phyloP scores from a whole-genome alignment of 2,113 vertebrate genomes.

The Pangasianodon hypophthalmus region DNA sequence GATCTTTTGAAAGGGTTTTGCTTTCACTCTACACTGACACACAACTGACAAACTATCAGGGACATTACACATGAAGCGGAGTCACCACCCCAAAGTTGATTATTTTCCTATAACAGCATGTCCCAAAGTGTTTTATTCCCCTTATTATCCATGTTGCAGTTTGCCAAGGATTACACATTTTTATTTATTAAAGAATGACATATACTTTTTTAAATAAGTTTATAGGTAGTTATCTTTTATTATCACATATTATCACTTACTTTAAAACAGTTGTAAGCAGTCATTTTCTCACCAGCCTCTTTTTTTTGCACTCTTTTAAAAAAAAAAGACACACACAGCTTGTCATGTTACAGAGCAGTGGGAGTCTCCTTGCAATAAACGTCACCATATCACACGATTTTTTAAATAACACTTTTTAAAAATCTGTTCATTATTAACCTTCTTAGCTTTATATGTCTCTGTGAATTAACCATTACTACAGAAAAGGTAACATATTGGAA shows the following conservation, averaged over 20 bases:
- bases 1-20: slow-evolving; percentile 21
- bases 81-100: background rate
- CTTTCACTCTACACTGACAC: background rate
- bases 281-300: background rate
- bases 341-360: background rate
- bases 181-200: background rate
- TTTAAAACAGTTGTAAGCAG: background rate
- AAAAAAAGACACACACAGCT: background rate
- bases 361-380: too few relatives aligned
- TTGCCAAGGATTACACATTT: background rate
- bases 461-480: background rate
- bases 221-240: background rate
- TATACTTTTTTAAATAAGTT: background rate
- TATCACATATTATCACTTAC: background rate
- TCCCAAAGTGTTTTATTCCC: background rate
- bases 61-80: background rate
- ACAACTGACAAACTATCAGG: background rate
- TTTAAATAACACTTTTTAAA: too few relatives aligned
- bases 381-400: too few relatives aligned
- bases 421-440: too few relatives aligned
- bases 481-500: background rate
- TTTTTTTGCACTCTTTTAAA: background rate
- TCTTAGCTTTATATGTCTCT: background rate
- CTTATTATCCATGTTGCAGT: background rate
- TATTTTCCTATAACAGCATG: background rate